Evolutionary conservation across 2,113 vertebrate genomes (phyloP).

Genomic region (Eulacestoma nigropectus): DNA sequence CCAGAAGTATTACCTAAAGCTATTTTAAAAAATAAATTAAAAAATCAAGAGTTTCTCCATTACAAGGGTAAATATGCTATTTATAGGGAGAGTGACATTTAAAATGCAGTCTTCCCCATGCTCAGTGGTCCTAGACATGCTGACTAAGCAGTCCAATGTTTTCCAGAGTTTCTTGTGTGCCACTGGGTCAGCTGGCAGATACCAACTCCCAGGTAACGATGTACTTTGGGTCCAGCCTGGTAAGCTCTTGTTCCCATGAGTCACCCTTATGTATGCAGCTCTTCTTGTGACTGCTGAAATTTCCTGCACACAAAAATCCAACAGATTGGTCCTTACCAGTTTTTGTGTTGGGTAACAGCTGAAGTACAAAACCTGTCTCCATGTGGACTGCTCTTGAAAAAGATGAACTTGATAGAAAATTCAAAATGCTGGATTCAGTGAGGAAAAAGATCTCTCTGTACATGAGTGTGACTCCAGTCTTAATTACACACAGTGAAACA

Average conservation of each 20-base stretch:
- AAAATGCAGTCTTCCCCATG: not conserved
- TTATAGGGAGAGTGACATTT: not conserved
- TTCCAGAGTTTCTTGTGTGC: not conserved
- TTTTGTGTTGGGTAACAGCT: not conserved
- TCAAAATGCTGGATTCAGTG: not conserved
- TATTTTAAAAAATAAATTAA: not conserved
- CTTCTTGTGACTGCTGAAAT: not conserved
- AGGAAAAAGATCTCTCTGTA: constrained; percentile 12
- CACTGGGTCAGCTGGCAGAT: not conserved
- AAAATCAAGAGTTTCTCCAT: not conserved
- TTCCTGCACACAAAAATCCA: not conserved
- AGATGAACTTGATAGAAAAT: not conserved
- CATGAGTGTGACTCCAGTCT: constrained; percentile 29
- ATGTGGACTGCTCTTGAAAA: not conserved
- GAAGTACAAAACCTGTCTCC: constrained; percentile 3
- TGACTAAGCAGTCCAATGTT: not conserved
- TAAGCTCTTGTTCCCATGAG: not conserved
- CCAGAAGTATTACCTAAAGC: not conserved
- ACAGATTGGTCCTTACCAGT: not conserved
- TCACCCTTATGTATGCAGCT: not conserved
- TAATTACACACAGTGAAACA: constrained; percentile 24
- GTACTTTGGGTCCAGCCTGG: not conserved
- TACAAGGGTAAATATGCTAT: not conserved
- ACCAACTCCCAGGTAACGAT: not conserved
- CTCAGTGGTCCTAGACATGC: not conserved